phyloP scores from a whole-genome alignment of 2,797 vertebrate genomes.

The Peromyscus aztecus region DNA sequence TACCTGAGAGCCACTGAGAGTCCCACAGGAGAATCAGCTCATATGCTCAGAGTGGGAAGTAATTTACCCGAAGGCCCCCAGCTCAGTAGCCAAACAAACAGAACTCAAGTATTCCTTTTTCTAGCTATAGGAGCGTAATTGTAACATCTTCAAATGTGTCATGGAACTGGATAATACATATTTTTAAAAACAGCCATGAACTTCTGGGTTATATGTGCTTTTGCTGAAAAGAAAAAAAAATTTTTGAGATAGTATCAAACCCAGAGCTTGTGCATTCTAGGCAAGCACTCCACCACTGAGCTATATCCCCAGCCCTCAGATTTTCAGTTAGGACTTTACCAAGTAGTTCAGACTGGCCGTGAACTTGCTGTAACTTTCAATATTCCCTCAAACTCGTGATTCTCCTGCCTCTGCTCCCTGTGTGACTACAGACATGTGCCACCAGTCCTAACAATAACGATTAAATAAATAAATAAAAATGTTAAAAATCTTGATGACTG shows the following conservation, averaged over 20 bases:
- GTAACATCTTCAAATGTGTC: conserved; percentile 41
- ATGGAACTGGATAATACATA: neutral
- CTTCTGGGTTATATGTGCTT: conserved; percentile 3
- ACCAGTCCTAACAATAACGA: neutral
- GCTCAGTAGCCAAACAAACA: neutral
- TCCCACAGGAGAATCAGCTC: neutral
- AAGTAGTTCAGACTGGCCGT: neutral
- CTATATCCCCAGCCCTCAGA: neutral
- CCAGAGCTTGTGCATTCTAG: neutral
- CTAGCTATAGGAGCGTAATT: neutral
- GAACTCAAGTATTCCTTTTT: neutral
- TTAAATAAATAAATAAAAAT: neutral
- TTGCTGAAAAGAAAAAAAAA: conserved; percentile 13
- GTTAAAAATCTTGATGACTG: conserved; percentile 43
- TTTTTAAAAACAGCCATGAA: neutral
- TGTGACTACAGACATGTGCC: neutral
- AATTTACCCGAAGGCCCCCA: neutral
- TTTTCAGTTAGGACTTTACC: neutral
- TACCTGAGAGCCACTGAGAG: neutral
- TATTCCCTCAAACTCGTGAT: neutral
- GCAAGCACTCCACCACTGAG: neutral
- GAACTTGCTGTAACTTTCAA: neutral
- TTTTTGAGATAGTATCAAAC: neutral
- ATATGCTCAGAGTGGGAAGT: neutral
- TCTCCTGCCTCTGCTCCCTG: neutral